Base-by-base conservation (phyloP, 1,140 invertebrate species). In the Atta texana region DNA sequence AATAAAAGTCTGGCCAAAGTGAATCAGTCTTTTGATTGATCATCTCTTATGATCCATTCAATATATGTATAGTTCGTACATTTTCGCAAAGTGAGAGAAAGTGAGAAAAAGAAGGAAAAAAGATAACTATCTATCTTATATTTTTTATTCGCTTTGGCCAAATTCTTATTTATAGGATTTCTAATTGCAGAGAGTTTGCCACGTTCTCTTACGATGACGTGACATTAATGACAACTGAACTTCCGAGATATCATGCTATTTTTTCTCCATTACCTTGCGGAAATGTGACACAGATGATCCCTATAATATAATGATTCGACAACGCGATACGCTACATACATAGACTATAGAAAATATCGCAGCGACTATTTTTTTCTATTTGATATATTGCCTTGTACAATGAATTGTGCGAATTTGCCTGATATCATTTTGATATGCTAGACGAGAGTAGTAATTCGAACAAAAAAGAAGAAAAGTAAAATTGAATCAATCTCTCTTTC, bases 361-460 rank as follows among this genome's bases (percentile, higher is more conserved):
- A 90, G 74, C 59, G 31, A 75, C 64, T 77, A 21, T 71, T 18
- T 28, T 44, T 55, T 12, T 0, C 24, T 74, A 53, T 89, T 85
- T 51, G 82, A 75, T 89, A 74, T 75, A 76, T 84, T 68, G 44
- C 61, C 77, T 91, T 90, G 90, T 90, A 90, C 81, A 39, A 75
- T 49, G 28, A 85, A 31, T 91, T 90, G 89, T 92, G 90, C 91
- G 86, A 85, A 49, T 89, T 55, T 59, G 63, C 76, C 86, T 91
- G 68, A 91, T 91, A 91, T 91, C 85, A 31, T 75, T 87, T 87
- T 92, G 91, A 92, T 92, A 92, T 92, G 91, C 87, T 86, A 91
- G 53, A 86, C 28, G 57, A 64, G 59, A 88, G 16, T 74, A 75
- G 28, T 49, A 61, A n/a, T 84, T 59, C 0, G 2, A 74, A 61